Evolutionary conservation across 2,797 vertebrate species (phyloP), one percentile per base, ranked within the genome.

Genomic region (Myripristis jacobus): DNA sequence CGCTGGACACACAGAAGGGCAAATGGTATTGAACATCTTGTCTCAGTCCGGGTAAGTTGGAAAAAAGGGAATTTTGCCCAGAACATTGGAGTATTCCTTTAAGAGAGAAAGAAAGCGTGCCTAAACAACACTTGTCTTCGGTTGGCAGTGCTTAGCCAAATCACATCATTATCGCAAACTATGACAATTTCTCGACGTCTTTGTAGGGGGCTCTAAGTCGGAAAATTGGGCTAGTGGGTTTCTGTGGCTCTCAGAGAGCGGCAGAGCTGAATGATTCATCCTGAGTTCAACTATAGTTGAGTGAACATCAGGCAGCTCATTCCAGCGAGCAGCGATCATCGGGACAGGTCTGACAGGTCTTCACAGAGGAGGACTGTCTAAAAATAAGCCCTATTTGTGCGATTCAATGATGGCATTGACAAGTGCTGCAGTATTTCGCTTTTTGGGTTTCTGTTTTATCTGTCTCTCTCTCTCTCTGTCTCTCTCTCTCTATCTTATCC

Each of bases 321-420:
- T 73, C 55, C 66, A 19, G 74, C 47, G 22, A 79, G 75, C 71
- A 47, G 71, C 66, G 29, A 77, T 79, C 61, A 77, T 70, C 13
- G 48, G 74, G 84, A 85, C 81, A 66, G 79, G 81, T 81, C 75
- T 80, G 85, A 89, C 88, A 84, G 81, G 85, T 84, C 81, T 74
- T 8, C 79, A 75, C 63, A 47, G 69, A 81, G 81, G 67, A 79
- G 13, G 10, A 4, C 44, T 1, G 59, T 60, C 83, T 86, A 83
- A 81, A 87, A 88, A 89, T 75, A 80, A 25, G 1, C 41, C 75
- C 48, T 65, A 70, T 81, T 82, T 76, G 59, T 75, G 73, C 41
- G n/a, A 85, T 77, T 80, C 15, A 1, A 64, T 16, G 59, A 68
- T 54, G 83, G 84, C 74, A 47, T 75, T 87, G 85, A 86, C 81